Evolutionary conservation across 2,797 vertebrate species (phyloP), one percentile per base, ranked within the genome.

Genomic region (Ptychadena robeensis): DNA sequence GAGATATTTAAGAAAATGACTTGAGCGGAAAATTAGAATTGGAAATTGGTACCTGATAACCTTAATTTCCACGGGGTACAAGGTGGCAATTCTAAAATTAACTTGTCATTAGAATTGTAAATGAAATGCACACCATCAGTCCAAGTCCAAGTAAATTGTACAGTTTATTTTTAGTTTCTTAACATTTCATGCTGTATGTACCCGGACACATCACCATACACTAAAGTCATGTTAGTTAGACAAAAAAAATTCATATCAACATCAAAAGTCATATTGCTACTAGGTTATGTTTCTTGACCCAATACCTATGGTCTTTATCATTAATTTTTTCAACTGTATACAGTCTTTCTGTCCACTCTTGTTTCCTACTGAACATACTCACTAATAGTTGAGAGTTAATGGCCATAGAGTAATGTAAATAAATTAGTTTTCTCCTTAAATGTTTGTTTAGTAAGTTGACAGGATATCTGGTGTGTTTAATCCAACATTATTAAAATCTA

Each of bases 1-100:
- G 3, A 37, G n/a, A 32, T 34, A 69, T 57, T 18, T 53, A 57
- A 77, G n/a, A 59, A 78, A 68, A 78, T 78, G n/a, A 35, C 40
- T 57, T 67, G 9, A 37, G 31, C 31, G 9, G 32, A 9, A 57
- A 59, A 59, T 35, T 78, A 35, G 28, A 79, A 48, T 57, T 68
- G 48, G 14, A 35, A 67, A 68, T 68, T 34, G 10, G n/a, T 53
- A 48, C 44, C 31, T 68, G 40, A 78, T 67, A 67, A 57, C 44
- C 22, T 69, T 37, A 38, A 61, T 61, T 61, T 61, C 38, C 27
- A 32, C 18, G 25, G 22, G 74, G 35, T 66, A 64, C 14, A 44
- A 66, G 40, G 22, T 67, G n/a, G 31, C 2, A 34, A 22, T 44
- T 65, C 73, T 65, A 64, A 65, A 44, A 40, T 28, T 59, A 28